Evolutionary conservation across 2,797 vertebrate species (phyloP).

Genomic region (Crotalus adamanteus): DNA sequence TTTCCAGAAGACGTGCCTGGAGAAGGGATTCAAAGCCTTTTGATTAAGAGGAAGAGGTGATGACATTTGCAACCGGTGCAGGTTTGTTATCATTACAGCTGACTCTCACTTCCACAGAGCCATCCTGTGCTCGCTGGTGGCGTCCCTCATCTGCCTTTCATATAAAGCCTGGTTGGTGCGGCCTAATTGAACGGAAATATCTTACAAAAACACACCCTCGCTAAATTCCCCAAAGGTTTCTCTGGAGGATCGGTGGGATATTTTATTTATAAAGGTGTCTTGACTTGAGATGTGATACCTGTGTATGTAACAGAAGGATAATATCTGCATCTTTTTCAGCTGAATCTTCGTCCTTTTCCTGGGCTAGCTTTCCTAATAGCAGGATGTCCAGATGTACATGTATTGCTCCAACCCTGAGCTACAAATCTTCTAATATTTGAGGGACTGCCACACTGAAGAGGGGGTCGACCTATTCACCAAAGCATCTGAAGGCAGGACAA

Average conservation of each 20-base stretch:
- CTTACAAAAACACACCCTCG: conserved; percentile 65
- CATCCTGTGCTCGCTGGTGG: conserved; percentile 31
- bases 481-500: not conserved
- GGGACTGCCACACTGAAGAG: not conserved
- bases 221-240: conserved; percentile 69
- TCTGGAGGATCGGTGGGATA: conserved; percentile 66
- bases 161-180: conserved; percentile 69
- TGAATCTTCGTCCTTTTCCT: conserved; percentile 59
- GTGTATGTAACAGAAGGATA: conserved; percentile 1
- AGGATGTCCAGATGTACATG: conserved; percentile 36
- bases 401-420: not conserved
- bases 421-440: not conserved
- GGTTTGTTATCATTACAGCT: conserved; percentile 70
- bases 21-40: conserved; percentile 73
- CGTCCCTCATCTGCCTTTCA: conserved; percentile 67
- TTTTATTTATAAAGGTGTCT: conserved; percentile 65
- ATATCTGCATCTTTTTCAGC: conserved; percentile 32
- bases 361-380: conserved; percentile 45
- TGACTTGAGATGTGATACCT: conserved; percentile 44
- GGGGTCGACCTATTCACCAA: not conserved
- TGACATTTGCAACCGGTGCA: conserved; percentile 70
- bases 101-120: conserved; percentile 69
- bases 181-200: conserved; percentile 72
- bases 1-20: conserved; percentile 65
- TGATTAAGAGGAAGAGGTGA: conserved; percentile 73